phyloP scores from a whole-genome alignment of 1,140 invertebrate genomes.

The Phenacoccus solenopsis region DNA sequence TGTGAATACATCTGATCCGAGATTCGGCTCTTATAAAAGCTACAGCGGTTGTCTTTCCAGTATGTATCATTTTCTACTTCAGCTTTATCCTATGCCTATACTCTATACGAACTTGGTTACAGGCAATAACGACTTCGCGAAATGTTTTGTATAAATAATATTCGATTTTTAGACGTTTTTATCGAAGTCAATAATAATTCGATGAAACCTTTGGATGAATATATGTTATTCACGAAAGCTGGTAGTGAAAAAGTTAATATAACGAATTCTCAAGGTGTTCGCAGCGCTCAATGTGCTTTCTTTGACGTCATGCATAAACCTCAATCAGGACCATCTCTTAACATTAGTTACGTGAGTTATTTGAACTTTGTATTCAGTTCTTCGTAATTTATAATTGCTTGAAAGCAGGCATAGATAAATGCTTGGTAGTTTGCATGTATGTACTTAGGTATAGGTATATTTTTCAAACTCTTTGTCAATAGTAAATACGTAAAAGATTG shows the following conservation, averaged over 20 bases:
- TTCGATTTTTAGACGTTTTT: conserved; percentile 57
- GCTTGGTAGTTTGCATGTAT: background rate
- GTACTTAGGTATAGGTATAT: no score
- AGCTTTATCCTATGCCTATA: no score
- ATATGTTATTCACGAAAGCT: conserved; percentile 71
- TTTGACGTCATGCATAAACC: conserved; percentile 51
- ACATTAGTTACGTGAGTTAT: conserved; percentile 47
- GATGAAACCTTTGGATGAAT: conserved; percentile 76
- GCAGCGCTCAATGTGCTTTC: conserved; percentile 66
- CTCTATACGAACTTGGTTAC: background rate
- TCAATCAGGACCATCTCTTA: conserved; percentile 45
- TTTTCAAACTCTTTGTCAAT: no score
- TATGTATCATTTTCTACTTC: conserved; percentile 39
- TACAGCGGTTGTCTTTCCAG: conserved; percentile 82
- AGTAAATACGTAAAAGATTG: no score
- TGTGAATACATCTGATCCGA: conserved; percentile 62
- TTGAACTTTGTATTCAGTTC: no score
- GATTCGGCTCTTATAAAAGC: conserved; percentile 64
- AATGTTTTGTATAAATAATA: conserved; percentile 25
- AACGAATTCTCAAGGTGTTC: conserved; percentile 65
- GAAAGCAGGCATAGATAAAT: background rate
- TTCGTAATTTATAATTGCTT: background rate
- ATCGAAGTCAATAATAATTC: conserved; percentile 61
- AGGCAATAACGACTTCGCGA: background rate
- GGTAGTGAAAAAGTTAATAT: conserved; percentile 66